These are phyloP conservation scores for Mesoclemmys tuberculata DNA, from an alignment of 2,113 vertebrate genomes.

Conservation along the genomic window DNA sequence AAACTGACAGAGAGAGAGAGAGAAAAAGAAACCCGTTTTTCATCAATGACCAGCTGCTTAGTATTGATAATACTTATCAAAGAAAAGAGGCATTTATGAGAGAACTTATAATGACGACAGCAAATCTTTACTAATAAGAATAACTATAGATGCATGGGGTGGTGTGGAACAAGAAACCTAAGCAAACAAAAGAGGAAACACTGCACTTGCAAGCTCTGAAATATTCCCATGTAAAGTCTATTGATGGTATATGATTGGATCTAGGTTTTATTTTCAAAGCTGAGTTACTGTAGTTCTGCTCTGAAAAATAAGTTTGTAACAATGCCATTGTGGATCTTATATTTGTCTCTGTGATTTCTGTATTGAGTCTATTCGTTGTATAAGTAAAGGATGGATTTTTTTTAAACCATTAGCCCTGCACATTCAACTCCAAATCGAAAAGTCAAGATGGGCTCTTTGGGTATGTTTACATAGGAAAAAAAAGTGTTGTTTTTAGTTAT, in stretches of 20 bases:
- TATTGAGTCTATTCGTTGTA: neutral
- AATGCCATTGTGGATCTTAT: neutral
- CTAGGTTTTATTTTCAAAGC: neutral
- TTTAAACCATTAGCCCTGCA: neutral
- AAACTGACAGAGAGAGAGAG: neutral
- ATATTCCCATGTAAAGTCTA: neutral
- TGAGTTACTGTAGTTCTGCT: neutral
- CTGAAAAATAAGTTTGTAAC: neutral
- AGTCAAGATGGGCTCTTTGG: neutral
- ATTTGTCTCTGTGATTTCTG: neutral
- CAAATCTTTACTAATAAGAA: neutral
- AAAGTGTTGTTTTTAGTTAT: neutral
- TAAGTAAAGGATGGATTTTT: neutral
- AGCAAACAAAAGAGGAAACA: neutral
- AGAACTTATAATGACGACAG: neutral
- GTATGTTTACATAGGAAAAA: neutral
- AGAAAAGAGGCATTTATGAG: conserved; percentile 19
- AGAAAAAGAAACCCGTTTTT: conserved; percentile 31
- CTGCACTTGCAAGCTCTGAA: neutral
- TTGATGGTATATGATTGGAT: neutral
- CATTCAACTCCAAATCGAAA: neutral
- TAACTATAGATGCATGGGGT: neutral
- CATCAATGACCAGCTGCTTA: conserved; percentile 42
- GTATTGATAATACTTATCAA: conserved; percentile 52
- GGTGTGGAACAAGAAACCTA: neutral